phyloP scores from a whole-genome alignment of 92 coral and sea anemone species.

The Porites evermanni region DNA sequence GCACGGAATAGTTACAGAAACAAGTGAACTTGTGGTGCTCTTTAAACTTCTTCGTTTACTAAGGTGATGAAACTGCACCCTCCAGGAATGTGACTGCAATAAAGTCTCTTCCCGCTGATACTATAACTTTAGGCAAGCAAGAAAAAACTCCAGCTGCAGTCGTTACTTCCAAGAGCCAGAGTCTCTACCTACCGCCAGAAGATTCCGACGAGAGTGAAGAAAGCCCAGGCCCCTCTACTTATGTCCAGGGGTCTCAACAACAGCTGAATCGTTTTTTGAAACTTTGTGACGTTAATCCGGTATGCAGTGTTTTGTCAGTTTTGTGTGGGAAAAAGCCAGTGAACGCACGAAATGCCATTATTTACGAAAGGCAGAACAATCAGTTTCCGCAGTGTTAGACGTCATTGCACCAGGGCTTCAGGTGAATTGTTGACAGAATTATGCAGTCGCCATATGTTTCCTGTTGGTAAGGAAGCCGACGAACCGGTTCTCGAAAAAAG shows the following conservation, averaged over 20 bases:
- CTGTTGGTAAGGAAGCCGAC: neutral
- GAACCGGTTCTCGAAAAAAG: neutral
- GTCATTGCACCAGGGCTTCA: constrained; percentile 14
- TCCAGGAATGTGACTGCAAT: neutral
- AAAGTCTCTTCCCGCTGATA: neutral
- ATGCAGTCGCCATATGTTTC: neutral
- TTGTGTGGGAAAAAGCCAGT: neutral
- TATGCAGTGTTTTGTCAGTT: neutral
- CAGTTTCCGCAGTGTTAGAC: neutral
- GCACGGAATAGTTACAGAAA: too few species aligned
- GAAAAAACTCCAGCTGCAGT: neutral
- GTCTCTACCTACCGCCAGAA: constrained; percentile 5
- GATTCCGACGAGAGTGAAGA: neutral
- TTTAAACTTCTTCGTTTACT: neutral
- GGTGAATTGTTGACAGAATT: neutral
- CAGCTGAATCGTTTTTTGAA: constrained; percentile 22
- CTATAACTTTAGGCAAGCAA: neutral
- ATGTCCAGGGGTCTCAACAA: constrained; percentile 1
- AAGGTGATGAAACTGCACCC: constrained; percentile 8
- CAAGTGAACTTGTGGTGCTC: too few species aligned
- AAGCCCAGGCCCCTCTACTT: neutral
- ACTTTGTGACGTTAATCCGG: constrained; percentile 5
- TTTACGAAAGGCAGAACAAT: neutral
- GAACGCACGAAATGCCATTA: neutral
- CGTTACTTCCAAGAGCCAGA: neutral